Evolutionary conservation across 1,140 invertebrate genomes (phyloP), one percentile per base, ranked within the genome.

Genomic region (Listronotus bonariensis): DNA sequence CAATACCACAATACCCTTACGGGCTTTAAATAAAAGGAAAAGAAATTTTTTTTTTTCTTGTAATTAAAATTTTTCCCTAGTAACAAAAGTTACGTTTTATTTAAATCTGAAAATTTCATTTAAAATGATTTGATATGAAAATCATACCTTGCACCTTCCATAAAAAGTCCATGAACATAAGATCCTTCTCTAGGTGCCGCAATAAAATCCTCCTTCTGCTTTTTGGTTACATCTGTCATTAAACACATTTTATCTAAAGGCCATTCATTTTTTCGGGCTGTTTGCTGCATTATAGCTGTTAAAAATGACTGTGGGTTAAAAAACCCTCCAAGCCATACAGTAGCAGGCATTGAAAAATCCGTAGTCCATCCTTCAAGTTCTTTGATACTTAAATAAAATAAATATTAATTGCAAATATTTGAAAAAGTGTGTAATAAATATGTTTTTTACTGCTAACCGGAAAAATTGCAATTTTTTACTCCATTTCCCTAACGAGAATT

Each of bases 221-320:
- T 96, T 78, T 96, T 97, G 0, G 94, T 96, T 10, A 97, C 95
- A 72, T 98, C 95, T 77, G 93, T 95, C 77, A 94, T 89, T 45
- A 98, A 81, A 76, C 92, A 95, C 94, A 97, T 97, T 77, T 95
- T 93, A 79, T 97, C 95, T 40, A 97, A 82, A 0, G 96, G 95
- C 89, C 94, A 94, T 80, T 97, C 95, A 79, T 96, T 96, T 80
- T 93, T 96, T 38, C 95, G 83, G 1, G 95, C 95, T 46, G 94
- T 96, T 78, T 92, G 92, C 80, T 98, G 96, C 95, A 97, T 98
- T 74, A 97, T 96, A 32, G 96, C 95, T 0, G 95, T 98, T 8
- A 98, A 82, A 78, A 98, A 96, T 11, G 94, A 96, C 79, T 98
- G 95, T 0, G 96, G 96, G 81, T 97, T 98, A 81, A 98, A 98